phyloP scores from a whole-genome alignment of 1,140 invertebrate genomes.

The Nymphalis io region DNA sequence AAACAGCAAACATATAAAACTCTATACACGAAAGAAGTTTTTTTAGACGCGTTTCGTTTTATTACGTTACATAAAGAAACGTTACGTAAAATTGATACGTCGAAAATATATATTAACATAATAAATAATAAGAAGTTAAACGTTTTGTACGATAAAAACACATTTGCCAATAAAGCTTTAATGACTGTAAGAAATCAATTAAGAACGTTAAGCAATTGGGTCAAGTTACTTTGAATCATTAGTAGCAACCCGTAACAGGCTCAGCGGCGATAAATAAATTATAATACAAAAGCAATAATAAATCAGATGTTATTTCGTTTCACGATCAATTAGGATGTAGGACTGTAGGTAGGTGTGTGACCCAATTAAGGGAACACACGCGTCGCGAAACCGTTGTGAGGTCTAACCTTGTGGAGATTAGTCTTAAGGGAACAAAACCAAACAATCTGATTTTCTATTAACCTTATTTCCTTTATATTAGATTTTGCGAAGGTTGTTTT shows the following conservation, averaged over 20 bases:
- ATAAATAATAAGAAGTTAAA: neutral
- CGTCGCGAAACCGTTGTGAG: conserved; percentile 62
- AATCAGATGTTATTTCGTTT: conserved; percentile 51
- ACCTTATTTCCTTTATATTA: conserved; percentile 46
- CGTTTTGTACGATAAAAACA: no score
- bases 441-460: conserved; percentile 56
- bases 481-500: conserved; percentile 23
- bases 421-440: conserved; percentile 53
- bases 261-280: conserved; percentile 16
- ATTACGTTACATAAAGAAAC: no score
- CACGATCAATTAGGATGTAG: conserved; percentile 60
- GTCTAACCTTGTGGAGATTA: conserved; percentile 60
- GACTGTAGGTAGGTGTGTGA: conserved; percentile 54
- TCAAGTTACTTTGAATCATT: conserved; percentile 19
- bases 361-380: conserved; percentile 68
- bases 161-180: neutral
- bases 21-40: no score
- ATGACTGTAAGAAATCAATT: conserved; percentile 21
- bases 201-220: conserved; percentile 15
- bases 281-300: conserved; percentile 40
- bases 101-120: neutral
- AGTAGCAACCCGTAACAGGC: conserved; percentile 15
- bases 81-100: no score
- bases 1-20: no score
- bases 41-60: no score